Percentiles rank a stretch among this genome's conserved stretches.
phyloP scores from a whole-genome alignment of 2,888 invertebrate genomes.

The Ichneumon xanthorius region DNA sequence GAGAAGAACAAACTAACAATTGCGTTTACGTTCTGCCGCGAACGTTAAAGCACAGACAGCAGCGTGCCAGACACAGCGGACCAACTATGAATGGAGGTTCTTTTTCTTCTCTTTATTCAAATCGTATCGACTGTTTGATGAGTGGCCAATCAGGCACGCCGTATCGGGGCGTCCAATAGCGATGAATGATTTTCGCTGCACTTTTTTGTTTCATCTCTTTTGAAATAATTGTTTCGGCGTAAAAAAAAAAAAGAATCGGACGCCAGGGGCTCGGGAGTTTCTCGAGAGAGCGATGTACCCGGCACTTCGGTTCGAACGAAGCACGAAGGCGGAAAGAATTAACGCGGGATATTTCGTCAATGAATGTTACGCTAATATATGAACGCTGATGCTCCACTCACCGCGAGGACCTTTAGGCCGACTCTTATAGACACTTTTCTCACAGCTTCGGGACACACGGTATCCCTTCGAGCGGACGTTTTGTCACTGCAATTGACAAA shows the following conservation, averaged over 20 bases:
- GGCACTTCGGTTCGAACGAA: background rate
- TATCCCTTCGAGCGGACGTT: constrained; percentile 3
- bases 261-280: background rate
- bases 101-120: constrained; percentile 21
- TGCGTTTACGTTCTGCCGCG: too few relatives aligned
- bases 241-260: background rate
- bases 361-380: background rate
- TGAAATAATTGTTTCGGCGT: constrained; percentile 16
- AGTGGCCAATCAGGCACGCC: constrained; percentile 42
- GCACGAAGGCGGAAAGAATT: background rate
- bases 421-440: constrained; percentile 9
- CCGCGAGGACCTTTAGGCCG: constrained; percentile 26
- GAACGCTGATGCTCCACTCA: constrained; percentile 3
- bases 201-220: constrained; percentile 26
- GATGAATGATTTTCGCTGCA: constrained; percentile 32
- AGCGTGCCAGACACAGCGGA: too few relatives aligned
- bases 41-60: too few relatives aligned
- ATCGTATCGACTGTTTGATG: constrained; percentile 29
- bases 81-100: constrained; percentile 9
- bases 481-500: background rate
- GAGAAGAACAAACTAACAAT: background rate
- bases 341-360: background rate
- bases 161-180: constrained; percentile 36
- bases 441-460: background rate
- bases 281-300: background rate